These are phyloP conservation scores for Adelphocoris suturalis DNA, from an alignment of 2,888 invertebrate species.

Conservation along the genomic window DNA sequence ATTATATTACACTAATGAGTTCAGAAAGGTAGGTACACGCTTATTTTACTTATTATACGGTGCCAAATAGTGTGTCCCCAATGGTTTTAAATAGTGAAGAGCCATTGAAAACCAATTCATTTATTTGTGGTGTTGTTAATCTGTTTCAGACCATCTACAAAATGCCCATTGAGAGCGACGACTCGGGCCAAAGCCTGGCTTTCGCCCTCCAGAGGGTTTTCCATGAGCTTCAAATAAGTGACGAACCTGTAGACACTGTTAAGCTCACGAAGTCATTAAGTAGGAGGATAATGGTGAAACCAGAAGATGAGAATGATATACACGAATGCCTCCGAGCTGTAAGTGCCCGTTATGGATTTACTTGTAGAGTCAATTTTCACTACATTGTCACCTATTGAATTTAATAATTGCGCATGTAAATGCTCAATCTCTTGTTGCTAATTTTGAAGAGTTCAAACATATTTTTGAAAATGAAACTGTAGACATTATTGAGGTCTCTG, in stretches of 20 bases:
- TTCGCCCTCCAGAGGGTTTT: slow-evolving; percentile 98
- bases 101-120: too few species aligned
- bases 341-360: slow-evolving; percentile 71
- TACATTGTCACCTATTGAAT: background rate
- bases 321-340: slow-evolving; percentile 90
- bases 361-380: too few species aligned
- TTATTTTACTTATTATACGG: too few species aligned
- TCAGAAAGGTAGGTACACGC: slow-evolving; percentile 81
- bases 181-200: slow-evolving; percentile 95
- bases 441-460: too few species aligned
- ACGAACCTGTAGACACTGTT: slow-evolving; percentile 99
- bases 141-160: slow-evolving; percentile 92
- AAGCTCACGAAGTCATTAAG: slow-evolving; percentile 99
- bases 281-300: slow-evolving; percentile 99
- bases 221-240: slow-evolving; percentile 97
- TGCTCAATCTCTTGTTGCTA: too few species aligned
- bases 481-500: too few species aligned
- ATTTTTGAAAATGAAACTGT: too few species aligned
- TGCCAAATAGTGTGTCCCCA: too few species aligned
- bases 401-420: too few species aligned
- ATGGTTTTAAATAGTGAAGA: too few species aligned
- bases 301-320: slow-evolving; percentile 99
- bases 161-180: slow-evolving; percentile 99
- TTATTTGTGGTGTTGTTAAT: background rate
- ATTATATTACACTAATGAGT: slow-evolving; percentile 96